Conservation (phyloP, 1,140 invertebrate genomes). For the Chironomus striatipennis region DNA sequence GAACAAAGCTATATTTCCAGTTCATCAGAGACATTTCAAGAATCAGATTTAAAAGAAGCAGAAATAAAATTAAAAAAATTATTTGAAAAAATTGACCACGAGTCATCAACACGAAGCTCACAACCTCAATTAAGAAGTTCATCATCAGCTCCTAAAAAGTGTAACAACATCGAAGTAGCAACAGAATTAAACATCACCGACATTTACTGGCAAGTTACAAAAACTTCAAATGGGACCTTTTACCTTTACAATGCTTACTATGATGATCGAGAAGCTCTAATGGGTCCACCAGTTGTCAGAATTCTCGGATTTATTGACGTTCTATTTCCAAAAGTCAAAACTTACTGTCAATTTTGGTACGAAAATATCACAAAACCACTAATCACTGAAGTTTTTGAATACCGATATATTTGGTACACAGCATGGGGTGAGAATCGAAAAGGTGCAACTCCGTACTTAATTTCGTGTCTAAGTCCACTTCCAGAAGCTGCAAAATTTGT, state of each 20-base stretch:
- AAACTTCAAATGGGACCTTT: neutral
- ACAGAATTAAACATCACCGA: neutral
- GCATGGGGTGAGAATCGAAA: neutral
- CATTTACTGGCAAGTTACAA: neutral
- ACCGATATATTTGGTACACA: neutral
- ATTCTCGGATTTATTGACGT: neutral
- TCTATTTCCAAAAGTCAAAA: neutral
- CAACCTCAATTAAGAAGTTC: no score
- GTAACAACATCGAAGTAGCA: no score
- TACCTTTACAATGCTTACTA: constrained; percentile 1
- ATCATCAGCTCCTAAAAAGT: no score
- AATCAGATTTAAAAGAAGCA: no score
- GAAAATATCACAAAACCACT: neutral
- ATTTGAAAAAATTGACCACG: no score
- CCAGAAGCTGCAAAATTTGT: neutral
- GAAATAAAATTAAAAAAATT: no score
- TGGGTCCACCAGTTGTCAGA: neutral
- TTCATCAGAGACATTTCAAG: no score
- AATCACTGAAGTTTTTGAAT: neutral
- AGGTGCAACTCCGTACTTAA: neutral
- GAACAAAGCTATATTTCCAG: no score
- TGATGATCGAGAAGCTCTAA: neutral
- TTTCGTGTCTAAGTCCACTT: neutral
- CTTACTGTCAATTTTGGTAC: constrained; percentile 17
- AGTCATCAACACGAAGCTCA: no score